phyloP scores from a whole-genome alignment of 2,113 vertebrate genomes.

The Vulpes vulpes region DNA sequence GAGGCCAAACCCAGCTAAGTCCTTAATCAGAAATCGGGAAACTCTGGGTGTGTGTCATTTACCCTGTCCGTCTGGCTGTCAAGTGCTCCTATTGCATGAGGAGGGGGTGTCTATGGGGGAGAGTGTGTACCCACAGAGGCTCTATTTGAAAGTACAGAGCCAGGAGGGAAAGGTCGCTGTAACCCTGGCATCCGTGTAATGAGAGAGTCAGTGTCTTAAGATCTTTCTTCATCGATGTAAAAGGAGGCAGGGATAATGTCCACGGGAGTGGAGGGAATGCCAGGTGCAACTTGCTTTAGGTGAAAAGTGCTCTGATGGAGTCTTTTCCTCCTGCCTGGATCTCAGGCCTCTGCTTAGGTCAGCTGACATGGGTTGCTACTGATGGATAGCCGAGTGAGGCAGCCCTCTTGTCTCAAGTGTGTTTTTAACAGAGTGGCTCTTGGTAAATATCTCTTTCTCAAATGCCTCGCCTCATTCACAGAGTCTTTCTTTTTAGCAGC shows the following conservation, averaged over 20 bases:
- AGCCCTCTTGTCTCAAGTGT: slow-evolving; percentile 70
- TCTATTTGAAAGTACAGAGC: background rate
- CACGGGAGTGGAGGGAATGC: background rate
- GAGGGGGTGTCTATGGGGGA: background rate
- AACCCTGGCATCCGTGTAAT: background rate
- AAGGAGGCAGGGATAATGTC: background rate
- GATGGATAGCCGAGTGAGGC: slow-evolving; percentile 67
- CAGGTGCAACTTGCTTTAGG: background rate
- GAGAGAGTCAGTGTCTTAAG: background rate
- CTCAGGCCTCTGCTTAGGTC: slow-evolving; percentile 53
- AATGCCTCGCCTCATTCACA: slow-evolving; percentile 51
- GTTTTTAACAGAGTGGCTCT: slow-evolving; percentile 75
- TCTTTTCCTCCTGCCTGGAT: slow-evolving; percentile 64
- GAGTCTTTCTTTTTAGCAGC: slow-evolving; percentile 65
- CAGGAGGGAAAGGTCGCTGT: background rate
- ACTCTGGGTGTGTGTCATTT: background rate
- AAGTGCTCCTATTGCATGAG: background rate
- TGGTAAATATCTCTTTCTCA: slow-evolving; percentile 70
- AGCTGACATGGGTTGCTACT: slow-evolving; percentile 54
- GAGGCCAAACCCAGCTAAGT: background rate
- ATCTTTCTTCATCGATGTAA: background rate
- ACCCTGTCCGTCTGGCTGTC: background rate
- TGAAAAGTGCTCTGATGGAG: slow-evolving; percentile 10
- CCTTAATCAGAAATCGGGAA: background rate
- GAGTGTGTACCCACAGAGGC: background rate